Percentiles rank a stretch among this genome's conserved stretches.
These are phyloP conservation scores for Engraulis encrasicolus DNA, from an alignment of 2,113 vertebrate genomes.

Conservation along the genomic window DNA sequence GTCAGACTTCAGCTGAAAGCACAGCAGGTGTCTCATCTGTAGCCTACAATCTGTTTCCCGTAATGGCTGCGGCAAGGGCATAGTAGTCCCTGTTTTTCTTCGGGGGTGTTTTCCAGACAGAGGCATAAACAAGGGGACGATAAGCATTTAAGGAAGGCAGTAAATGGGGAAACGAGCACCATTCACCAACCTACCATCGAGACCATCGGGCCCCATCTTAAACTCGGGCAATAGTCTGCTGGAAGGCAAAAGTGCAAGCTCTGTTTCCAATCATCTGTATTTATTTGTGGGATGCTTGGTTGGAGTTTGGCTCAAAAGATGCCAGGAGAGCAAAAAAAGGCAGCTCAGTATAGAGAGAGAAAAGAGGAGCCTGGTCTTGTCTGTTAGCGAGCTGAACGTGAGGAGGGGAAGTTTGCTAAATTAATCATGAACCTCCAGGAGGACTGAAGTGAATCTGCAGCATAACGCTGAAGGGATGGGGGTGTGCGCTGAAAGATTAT, in stretches of 20 bases:
- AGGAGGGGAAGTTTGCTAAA: background rate
- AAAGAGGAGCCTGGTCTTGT: too few relatives aligned
- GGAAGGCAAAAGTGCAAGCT: background rate
- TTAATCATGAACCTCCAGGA: background rate
- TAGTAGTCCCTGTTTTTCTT: background rate
- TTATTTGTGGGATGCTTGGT: background rate
- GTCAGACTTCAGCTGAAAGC: background rate
- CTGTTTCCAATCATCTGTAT: background rate
- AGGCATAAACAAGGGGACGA: background rate
- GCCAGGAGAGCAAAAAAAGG: background rate
- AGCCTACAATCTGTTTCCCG: background rate
- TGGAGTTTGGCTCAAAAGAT: background rate
- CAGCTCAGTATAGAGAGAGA: too few relatives aligned
- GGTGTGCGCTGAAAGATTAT: background rate
- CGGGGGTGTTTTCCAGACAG: background rate
- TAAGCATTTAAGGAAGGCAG: background rate
- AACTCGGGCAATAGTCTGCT: background rate
- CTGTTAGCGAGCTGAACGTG: background rate
- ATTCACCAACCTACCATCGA: background rate
- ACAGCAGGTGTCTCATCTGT: slow-evolving; percentile 17
- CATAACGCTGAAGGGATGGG: background rate
- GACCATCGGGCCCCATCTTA: background rate
- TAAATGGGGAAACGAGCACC: background rate
- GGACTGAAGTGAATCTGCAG: background rate
- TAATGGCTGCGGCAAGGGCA: background rate